Conservation (phyloP, 2,797 vertebrate species). For the Lacerta agilis region DNA sequence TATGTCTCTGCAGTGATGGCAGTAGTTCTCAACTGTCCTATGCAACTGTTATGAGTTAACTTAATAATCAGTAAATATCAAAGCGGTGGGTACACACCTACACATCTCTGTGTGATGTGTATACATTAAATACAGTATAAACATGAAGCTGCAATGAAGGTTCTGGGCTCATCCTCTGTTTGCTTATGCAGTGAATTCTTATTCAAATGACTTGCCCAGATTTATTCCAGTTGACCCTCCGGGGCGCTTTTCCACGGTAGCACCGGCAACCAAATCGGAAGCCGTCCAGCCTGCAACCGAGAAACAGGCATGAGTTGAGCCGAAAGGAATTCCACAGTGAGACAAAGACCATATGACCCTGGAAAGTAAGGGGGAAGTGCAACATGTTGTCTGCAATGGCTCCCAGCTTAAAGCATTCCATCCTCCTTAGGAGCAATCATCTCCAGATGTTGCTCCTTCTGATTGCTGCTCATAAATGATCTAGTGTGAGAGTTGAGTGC, state of each 20-base stretch:
- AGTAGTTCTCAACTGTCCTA: neutral
- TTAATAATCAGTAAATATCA: neutral
- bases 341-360: neutral
- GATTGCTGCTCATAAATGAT: neutral
- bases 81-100: no score
- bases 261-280: neutral
- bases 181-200: neutral
- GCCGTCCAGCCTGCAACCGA: neutral
- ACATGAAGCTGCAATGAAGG: neutral
- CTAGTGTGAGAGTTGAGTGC: no score
- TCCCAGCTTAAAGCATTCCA: neutral
- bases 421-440: neutral
- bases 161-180: neutral
- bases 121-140: no score
- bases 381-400: neutral
- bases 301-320: neutral
- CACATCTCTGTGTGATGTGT: neutral
- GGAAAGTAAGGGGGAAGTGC: neutral
- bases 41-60: neutral
- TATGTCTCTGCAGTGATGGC: neutral
- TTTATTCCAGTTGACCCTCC: neutral
- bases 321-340: neutral
- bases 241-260: neutral
- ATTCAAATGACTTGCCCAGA: neutral
- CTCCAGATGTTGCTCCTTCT: constrained; percentile 27